These are phyloP conservation scores for Argopecten irradians DNA, from an alignment of 1,140 invertebrate species.

Conservation along the genomic window DNA sequence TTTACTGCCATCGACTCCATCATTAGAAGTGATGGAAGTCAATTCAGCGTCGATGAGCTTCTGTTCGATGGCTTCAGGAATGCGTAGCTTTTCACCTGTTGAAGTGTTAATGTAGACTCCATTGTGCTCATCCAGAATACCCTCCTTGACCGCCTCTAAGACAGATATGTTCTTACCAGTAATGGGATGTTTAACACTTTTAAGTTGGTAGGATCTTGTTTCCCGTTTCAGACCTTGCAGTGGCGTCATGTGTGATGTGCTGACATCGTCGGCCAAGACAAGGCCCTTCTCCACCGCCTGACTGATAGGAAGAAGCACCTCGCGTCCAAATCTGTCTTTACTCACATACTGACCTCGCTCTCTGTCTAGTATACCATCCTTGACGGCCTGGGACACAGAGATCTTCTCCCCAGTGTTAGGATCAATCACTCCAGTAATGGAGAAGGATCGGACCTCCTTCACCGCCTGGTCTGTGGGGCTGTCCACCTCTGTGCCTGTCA, in stretches of 20 bases:
- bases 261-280: constrained; percentile 70
- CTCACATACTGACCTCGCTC: constrained; percentile 81
- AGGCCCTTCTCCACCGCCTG: constrained; percentile 85
- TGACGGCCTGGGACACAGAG: constrained; percentile 89
- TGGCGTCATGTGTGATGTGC: constrained; percentile 41
- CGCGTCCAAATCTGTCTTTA: constrained; percentile 62
- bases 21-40: constrained; percentile 73
- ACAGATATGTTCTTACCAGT: constrained; percentile 81
- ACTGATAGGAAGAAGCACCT: constrained; percentile 82
- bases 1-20: constrained; percentile 68
- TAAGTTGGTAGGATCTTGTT: constrained; percentile 74
- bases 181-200: constrained; percentile 84
- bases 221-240: constrained; percentile 63
- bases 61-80: constrained; percentile 87
- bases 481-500: constrained; percentile 64
- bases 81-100: constrained; percentile 85
- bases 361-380: constrained; percentile 89
- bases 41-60: constrained; percentile 85
- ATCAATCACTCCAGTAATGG: constrained; percentile 85
- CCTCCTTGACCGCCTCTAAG: constrained; percentile 87
- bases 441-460: constrained; percentile 74
- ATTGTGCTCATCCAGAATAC: constrained; percentile 87
- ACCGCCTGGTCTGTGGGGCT: constrained; percentile 60
- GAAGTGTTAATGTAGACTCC: constrained; percentile 89
- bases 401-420: constrained; percentile 88